Conservation (phyloP, 2,888 invertebrate species). For the Torymus tubicola region DNA sequence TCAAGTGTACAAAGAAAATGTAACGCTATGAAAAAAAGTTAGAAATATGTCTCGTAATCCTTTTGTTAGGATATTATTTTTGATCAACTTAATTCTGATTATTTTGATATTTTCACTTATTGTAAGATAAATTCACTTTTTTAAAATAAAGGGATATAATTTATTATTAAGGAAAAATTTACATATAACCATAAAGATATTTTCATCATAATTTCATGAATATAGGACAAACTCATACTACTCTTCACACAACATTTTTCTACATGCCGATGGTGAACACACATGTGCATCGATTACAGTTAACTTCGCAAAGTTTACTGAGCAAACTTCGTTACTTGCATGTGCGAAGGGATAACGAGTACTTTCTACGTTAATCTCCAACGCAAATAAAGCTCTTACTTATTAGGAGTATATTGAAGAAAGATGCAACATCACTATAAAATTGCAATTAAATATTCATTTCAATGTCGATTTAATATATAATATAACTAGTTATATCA, state of each 20-base stretch:
- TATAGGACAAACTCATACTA: too few species aligned
- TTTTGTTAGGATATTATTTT: too few species aligned
- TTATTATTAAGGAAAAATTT: too few species aligned
- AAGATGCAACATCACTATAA: background rate
- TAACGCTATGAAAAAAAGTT: background rate
- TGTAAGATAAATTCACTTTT: too few species aligned
- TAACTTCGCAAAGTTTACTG: constrained; percentile 35
- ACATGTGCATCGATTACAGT: constrained; percentile 22
- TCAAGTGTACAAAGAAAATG: background rate
- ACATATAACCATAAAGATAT: too few species aligned
- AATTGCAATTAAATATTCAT: background rate
- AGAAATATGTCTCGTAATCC: too few species aligned
- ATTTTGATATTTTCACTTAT: too few species aligned
- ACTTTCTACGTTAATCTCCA: constrained; percentile 25
- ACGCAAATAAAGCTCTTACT: constrained; percentile 16
- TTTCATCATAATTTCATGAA: too few species aligned
- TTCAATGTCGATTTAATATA: too few species aligned
- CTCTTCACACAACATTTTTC: background rate
- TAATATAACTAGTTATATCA: too few species aligned
- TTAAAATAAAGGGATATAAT: too few species aligned
- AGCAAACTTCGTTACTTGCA: constrained; percentile 38
- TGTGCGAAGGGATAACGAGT: constrained; percentile 29
- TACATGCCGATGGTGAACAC: background rate
- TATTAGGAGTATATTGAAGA: background rate
- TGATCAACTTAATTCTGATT: too few species aligned